Evolutionary conservation across 2,888 invertebrate species (phyloP), one percentile per base, ranked within the genome.

Genomic region (Caenorhabditis sp.): DNA sequence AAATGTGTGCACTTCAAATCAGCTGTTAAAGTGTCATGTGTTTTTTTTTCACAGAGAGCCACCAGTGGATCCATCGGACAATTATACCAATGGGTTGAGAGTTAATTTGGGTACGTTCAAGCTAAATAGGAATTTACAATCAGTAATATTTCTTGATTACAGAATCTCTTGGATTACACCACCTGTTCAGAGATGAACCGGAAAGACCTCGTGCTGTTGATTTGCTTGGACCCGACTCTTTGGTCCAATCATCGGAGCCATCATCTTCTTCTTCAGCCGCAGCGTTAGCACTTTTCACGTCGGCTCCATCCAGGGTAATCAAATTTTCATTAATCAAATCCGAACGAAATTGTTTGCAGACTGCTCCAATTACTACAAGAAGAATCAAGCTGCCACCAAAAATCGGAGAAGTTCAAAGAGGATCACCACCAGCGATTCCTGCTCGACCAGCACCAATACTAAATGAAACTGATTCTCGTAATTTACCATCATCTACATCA

Each of bases 351-450:
- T 36, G 7, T 43, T 10, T 43, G 5, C 43, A 43, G 43, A 43
- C 17, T 17, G 3, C 43, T 17, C 43, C 43, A 43, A 43, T 36
- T 7, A 43, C 43, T 14, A 10, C 43, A 43, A 43, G 10, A 7
- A 31, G 10, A 4, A 31, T 10, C 31, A 7, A 31, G 31, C n/a
- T n/a, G n/a, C n/a, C n/a, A n/a, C n/a, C n/a, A n/a, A n/a, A n/a
- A n/a, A n/a, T n/a, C n/a, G n/a, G n/a, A n/a, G n/a, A n/a, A n/a
- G n/a, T n/a, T n/a, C n/a, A n/a, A n/a, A n/a, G n/a, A n/a, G n/a
- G n/a, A n/a, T n/a, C n/a, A 8, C 65, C 70, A 1, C 65, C 70
- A 23, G 62, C 70, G 17, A 56, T 61, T 20, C 59, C 65, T 14
- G 53, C 52, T 12, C 61, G 65, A 23, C 65, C 70, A 8, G 43